These are phyloP conservation scores for Menidia menidia DNA, from an alignment of 2,797 vertebrate genomes.

Conservation along the genomic window DNA sequence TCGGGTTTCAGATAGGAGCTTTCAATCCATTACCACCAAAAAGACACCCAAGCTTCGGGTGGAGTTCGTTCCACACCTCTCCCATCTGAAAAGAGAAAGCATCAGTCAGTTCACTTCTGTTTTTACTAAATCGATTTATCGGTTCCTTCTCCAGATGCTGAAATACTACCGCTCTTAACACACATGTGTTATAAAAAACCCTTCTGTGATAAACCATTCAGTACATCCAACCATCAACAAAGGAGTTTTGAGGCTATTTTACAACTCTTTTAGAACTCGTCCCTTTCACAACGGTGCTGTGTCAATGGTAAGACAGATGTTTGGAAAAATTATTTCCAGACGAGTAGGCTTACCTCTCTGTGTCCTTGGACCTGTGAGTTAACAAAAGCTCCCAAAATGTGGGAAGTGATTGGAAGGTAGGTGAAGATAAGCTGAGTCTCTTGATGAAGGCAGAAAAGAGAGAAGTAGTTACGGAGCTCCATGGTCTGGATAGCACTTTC, in stretches of 20 bases:
- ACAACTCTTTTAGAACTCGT: conserved; percentile 18
- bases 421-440: conserved; percentile 96
- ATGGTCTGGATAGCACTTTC: conserved; percentile 95
- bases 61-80: conserved; percentile 94
- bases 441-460: conserved; percentile 96
- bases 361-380: conserved; percentile 98
- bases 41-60: conserved; percentile 93
- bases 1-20: conserved; percentile 75
- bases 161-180: neutral
- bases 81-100: conserved; percentile 87
- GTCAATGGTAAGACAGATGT: conserved; percentile 1
- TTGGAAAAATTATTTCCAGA: conserved; percentile 34
- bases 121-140: neutral
- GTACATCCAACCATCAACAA: conserved; percentile 31
- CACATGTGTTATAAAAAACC: neutral
- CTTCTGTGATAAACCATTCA: conserved; percentile 10
- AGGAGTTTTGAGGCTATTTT: conserved; percentile 13
- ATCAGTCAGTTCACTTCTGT: neutral
- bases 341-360: conserved; percentile 87
- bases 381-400: conserved; percentile 94
- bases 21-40: conserved; percentile 83
- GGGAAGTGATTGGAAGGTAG: conserved; percentile 94
- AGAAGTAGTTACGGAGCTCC: conserved; percentile 97
- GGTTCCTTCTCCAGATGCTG: neutral
- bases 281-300: conserved; percentile 4